Conservation (phyloP, 92 coral and sea anemone genomes). For the Chrysogorgia sp. region DNA sequence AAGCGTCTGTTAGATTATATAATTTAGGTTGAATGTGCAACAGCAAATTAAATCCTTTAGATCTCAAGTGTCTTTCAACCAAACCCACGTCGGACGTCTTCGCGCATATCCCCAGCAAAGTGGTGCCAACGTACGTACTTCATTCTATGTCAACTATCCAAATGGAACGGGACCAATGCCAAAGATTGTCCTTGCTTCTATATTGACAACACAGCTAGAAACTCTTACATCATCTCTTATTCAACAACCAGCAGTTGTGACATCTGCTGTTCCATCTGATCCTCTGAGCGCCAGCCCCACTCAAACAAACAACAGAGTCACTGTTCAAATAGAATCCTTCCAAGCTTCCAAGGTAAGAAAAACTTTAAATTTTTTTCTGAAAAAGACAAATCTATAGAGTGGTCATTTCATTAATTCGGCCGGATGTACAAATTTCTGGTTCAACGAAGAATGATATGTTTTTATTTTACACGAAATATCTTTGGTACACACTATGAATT, state of each 20-base stretch:
- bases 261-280: slow-evolving; percentile 3
- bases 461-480: no score
- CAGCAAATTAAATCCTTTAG: neutral
- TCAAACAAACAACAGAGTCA: slow-evolving; percentile 20
- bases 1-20: no score
- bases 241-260: neutral
- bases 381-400: no score
- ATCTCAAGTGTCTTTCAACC: neutral
- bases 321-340: slow-evolving; percentile 9
- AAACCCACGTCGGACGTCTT: neutral
- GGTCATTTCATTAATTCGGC: no score
- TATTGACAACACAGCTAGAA: neutral
- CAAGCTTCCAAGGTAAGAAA: neutral
- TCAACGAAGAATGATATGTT: no score
- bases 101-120: slow-evolving; percentile 25
- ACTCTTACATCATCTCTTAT: slow-evolving; percentile 4
- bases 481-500: no score
- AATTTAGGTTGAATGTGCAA: no score
- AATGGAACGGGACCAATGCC: slow-evolving; percentile 2
- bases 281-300: slow-evolving; percentile 5
- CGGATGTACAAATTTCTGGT: no score
- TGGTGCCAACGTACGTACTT: slow-evolving; percentile 6
- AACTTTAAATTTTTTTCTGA: no score
- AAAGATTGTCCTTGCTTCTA: slow-evolving; percentile 1
- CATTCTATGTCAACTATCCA: slow-evolving; percentile 19